phyloP scores from a whole-genome alignment of 2,797 vertebrate species.

The Xenopus petersii region DNA sequence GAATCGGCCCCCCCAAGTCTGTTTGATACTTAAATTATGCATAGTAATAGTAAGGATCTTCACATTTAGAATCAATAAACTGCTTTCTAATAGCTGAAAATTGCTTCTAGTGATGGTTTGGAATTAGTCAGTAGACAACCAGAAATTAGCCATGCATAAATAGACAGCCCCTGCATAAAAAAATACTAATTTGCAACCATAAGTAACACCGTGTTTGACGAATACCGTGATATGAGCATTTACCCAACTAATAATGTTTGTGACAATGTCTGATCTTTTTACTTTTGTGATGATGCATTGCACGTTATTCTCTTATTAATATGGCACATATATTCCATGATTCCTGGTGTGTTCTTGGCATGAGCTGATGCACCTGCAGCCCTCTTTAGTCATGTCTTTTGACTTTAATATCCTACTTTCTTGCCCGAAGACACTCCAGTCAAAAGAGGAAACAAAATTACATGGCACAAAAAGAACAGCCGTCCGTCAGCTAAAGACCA shows the following conservation, averaged over 20 bases:
- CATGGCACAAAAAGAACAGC: conserved; percentile 63
- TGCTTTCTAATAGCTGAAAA: too few species aligned
- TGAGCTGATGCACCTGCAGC: conserved; percentile 17
- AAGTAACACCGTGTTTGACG: too few species aligned
- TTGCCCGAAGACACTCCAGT: conserved; percentile 73
- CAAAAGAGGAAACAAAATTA: conserved; percentile 62
- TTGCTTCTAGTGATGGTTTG: too few species aligned
- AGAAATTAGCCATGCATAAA: too few species aligned
- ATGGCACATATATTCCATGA: conserved; percentile 51
- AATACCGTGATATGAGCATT: too few species aligned
- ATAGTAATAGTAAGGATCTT: too few species aligned
- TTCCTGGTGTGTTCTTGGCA: not conserved
- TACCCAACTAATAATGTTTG: not conserved
- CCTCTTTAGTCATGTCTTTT: not conserved
- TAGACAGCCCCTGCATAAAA: too few species aligned
- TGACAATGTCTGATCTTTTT: not conserved
- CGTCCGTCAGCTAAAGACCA: conserved; percentile 77
- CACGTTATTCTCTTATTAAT: not conserved
- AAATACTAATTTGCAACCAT: too few species aligned
- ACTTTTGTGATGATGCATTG: not conserved
- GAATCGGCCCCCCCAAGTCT: too few species aligned
- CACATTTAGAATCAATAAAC: too few species aligned
- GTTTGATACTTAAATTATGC: too few species aligned
- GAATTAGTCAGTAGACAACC: too few species aligned
- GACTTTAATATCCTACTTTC: conserved; percentile 59